phyloP scores from a whole-genome alignment of 2,797 vertebrate species.

The Antrozous pallidus region DNA sequence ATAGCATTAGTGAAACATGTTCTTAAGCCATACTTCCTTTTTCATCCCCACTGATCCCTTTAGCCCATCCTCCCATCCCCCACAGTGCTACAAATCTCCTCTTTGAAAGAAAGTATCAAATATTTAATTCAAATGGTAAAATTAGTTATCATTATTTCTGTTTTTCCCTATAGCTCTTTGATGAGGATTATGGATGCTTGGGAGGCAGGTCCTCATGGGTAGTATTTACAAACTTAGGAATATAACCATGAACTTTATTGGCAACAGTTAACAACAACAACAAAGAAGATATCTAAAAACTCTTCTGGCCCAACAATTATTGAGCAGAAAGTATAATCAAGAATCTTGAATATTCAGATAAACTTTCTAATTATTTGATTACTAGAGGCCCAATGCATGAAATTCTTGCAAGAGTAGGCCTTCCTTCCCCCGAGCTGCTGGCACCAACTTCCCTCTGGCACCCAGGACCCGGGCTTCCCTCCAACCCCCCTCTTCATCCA shows the following conservation, averaged over 20 bases:
- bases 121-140: slow-evolving; percentile 3
- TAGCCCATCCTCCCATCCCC: background rate
- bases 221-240: background rate
- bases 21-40: background rate
- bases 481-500: rapidly evolving
- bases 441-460: too few species aligned
- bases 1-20: background rate
- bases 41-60: background rate
- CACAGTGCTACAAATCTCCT: background rate
- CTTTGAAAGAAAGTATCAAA: background rate
- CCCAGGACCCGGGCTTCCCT: too few species aligned
- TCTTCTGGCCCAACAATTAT: background rate
- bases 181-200: background rate
- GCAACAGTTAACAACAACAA: background rate
- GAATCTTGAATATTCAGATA: background rate
- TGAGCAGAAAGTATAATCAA: background rate
- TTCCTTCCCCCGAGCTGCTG: too few species aligned
- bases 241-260: background rate
- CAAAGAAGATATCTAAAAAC: background rate
- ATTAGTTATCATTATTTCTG: background rate
- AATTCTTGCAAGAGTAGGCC: too few species aligned
- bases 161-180: background rate
- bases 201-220: background rate
- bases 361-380: slow-evolving; percentile 1
- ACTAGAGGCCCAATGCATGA: too few species aligned